Conservation (phyloP, 30 jellyfish, hydroid and myxozoan genomes). For the Aurelia sp. region DNA sequence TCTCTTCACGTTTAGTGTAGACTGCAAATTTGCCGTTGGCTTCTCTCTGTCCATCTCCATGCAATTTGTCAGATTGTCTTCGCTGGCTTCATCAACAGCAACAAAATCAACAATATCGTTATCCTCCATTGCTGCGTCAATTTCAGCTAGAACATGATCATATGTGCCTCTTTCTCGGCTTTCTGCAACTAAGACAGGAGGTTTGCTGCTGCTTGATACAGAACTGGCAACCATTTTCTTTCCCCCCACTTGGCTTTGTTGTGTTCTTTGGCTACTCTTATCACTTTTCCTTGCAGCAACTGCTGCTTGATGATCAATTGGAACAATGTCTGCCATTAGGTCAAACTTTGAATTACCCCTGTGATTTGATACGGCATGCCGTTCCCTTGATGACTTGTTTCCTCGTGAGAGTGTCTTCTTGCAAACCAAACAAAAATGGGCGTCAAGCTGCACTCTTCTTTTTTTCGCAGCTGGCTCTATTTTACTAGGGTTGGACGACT, state of each 20-base stretch:
- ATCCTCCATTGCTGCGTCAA: conserved; percentile 4
- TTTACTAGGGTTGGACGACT: background rate
- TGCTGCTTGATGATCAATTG: conserved; percentile 31
- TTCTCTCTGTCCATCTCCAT: conserved; percentile 3
- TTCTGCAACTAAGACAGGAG: conserved; percentile 6
- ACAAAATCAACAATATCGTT: conserved; percentile 3
- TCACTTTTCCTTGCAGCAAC: conserved; percentile 32
- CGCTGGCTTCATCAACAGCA: background rate
- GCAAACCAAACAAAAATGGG: conserved; percentile 19
- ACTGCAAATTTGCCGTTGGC: conserved; percentile 38
- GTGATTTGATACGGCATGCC: conserved; percentile 42
- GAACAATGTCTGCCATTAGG: conserved; percentile 8
- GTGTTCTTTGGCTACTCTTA: background rate
- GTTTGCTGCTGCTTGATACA: conserved; percentile 1
- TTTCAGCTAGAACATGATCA: background rate
- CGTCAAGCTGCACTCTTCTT: background rate
- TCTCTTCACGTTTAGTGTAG: conserved; percentile 7
- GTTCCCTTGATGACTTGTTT: conserved; percentile 17
- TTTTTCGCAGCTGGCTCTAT: conserved; percentile 4
- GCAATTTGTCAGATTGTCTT: background rate
- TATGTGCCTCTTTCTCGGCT: background rate
- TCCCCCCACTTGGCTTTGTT: conserved; percentile 8
- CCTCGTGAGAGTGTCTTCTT: conserved; percentile 42
- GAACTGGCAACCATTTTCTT: conserved; percentile 7
- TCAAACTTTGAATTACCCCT: conserved; percentile 23